Evolutionary conservation across 2,888 invertebrate species (phyloP), one percentile per base, ranked within the genome.

Genomic region (Limnephilus rhombicus): DNA sequence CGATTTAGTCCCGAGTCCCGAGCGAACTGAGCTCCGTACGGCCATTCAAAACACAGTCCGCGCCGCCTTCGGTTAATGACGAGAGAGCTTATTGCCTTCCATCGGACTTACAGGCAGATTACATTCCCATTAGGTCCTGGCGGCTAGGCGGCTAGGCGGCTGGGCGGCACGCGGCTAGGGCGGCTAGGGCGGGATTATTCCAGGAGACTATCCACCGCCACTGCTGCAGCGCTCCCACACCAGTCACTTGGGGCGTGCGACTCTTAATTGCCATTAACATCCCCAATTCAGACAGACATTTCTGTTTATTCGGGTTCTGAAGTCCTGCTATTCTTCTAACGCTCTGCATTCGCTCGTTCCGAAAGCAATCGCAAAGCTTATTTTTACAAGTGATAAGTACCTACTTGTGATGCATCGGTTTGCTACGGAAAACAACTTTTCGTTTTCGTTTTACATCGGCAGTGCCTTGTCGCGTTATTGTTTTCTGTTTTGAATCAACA

Each of bases 61-160:
- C 80, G 91, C 81, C 82, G 83, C 90, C 90, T 90, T 80, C 37
- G 85, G 85, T 90, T 92, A 92, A 92, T 90, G 92, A 90, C 92
- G 88, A 91, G 90, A 86, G 92, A 89, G 90, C 91, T 91, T 91
- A 92, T 91, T 91, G 91, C 89, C 87, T 92, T 91, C 92, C 91
- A 90, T 90, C 90, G 91, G 91, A 91, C 90, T 91, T 91, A 91
- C 92, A 88, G 88, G 49, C 81, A 89, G 92, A 92, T 92, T 92
- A 92, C 92, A 89, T 92, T 92, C 92, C 90, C 92, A 91, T 92
- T 91, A 92, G 90, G 91, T 91, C 90, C 86, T 80, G 91, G 37
- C 37, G 83, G 83, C 83, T 37, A 15, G 91, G 15, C 88, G 49
- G 89, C 85, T 91, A 86, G 91, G 87, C 86, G 92, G 91, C 90